A percentile compares a stretch with the other conserved stretches of the same genome.
phyloP scores from a whole-genome alignment of 2,797 vertebrate genomes.

The Sebastes kiyomatsui region DNA sequence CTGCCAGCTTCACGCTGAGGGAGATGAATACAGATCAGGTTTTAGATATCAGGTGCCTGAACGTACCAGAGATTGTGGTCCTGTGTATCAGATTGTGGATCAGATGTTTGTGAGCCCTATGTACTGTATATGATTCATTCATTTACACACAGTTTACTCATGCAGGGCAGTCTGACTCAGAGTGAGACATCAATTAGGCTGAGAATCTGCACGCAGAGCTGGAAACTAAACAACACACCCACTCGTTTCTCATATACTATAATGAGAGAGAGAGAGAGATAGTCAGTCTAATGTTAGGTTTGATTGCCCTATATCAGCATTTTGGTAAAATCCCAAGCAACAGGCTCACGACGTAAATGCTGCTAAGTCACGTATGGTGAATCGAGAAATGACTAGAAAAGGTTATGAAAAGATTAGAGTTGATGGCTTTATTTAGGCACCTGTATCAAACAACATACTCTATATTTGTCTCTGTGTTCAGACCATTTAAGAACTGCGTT shows the following conservation, averaged over 20 bases:
- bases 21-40: conserved; percentile 26
- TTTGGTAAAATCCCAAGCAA: conserved; percentile 2
- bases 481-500: not conserved
- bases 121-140: conserved; percentile 41
- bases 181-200: conserved; percentile 41
- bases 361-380: not conserved
- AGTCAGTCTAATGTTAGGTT: conserved; percentile 16
- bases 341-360: not conserved
- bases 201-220: conserved; percentile 28
- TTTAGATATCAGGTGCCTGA: conserved; percentile 28
- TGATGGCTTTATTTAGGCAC: not conserved
- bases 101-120: conserved; percentile 25
- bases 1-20: conserved; percentile 24
- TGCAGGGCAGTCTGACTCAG: conserved; percentile 55
- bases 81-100: conserved; percentile 15
- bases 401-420: not conserved
- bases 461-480: not conserved
- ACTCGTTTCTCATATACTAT: conserved; percentile 37
- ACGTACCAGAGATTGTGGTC: not conserved
- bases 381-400: not conserved
- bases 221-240: conserved; percentile 56
- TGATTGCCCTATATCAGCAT: conserved; percentile 14
- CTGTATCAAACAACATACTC: not conserved
- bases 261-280: conserved; percentile 23
- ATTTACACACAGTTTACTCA: conserved; percentile 32